These are phyloP conservation scores for Strix aluco DNA, from an alignment of 2,113 vertebrate species.

Conservation along the genomic window DNA sequence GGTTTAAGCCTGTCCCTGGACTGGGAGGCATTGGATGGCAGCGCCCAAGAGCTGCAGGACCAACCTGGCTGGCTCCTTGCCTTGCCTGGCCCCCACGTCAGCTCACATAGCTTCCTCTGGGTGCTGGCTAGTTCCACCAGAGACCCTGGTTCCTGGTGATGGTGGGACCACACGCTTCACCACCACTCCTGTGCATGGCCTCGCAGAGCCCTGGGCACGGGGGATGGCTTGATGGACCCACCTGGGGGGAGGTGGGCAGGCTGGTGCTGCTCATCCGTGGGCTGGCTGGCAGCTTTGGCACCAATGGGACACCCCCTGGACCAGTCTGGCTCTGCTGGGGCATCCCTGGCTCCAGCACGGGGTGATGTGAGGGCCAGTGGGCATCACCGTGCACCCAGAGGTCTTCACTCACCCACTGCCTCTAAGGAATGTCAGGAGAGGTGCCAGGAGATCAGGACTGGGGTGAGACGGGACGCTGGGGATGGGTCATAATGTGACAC, in stretches of 20 bases:
- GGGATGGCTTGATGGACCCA: background rate
- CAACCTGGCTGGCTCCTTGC: accelerated
- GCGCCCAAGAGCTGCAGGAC: background rate
- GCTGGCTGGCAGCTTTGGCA: background rate
- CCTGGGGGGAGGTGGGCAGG: background rate
- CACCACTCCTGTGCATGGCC: background rate
- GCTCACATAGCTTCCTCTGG: background rate
- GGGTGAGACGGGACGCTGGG: background rate
- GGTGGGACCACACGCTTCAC: background rate
- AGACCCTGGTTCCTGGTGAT: background rate
- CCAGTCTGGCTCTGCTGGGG: background rate
- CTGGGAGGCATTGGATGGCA: accelerated
- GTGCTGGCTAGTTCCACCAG: background rate
- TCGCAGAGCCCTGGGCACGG: accelerated
- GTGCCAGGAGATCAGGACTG: background rate
- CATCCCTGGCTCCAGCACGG: accelerated
- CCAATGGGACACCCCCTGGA: background rate
- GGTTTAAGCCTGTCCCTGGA: background rate
- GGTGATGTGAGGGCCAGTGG: background rate
- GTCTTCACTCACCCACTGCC: background rate
- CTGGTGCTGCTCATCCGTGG: background rate
- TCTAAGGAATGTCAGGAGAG: accelerated
- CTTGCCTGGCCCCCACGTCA: background rate
- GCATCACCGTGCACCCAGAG: background rate
- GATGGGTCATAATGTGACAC: accelerated